Evolutionary conservation across 2,797 vertebrate genomes (phyloP).

Genomic region (Bufotes viridis): DNA sequence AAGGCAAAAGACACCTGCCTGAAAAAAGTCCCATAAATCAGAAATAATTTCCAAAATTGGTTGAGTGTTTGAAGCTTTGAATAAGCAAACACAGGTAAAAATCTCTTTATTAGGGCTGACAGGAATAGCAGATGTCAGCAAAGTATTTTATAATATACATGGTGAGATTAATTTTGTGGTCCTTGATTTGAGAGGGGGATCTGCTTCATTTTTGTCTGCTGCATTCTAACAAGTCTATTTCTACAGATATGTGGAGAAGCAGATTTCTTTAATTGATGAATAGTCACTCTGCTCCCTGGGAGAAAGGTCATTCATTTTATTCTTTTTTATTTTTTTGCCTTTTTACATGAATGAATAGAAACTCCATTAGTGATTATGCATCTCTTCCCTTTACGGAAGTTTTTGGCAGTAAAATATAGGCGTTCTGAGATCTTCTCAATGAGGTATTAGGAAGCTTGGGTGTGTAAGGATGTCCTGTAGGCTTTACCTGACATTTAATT

Average conservation of each 20-base stretch:
- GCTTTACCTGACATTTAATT: constrained; percentile 58
- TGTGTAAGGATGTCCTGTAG: constrained; percentile 60
- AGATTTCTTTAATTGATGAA: constrained; percentile 56
- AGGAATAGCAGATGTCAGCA: constrained; percentile 79
- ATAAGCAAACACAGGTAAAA: constrained; percentile 84
- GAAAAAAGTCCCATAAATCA: constrained; percentile 80
- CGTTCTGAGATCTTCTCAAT: constrained; percentile 44
- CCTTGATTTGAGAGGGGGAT: constrained; percentile 61
- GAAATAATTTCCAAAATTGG: constrained; percentile 84
- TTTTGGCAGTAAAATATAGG: constrained; percentile 60
- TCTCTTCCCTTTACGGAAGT: constrained; percentile 52
- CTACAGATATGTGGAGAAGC: background rate
- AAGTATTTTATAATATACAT: constrained; percentile 73
- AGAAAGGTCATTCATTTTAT: constrained; percentile 17
- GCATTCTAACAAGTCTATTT: constrained; percentile 67
- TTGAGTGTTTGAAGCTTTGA: constrained; percentile 78
- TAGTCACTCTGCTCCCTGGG: constrained; percentile 27
- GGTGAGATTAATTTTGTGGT: constrained; percentile 74
- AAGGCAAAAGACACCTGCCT: constrained; percentile 75
- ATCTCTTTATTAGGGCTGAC: constrained; percentile 82
- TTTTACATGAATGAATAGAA: constrained; percentile 47
- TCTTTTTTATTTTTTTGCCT: background rate
- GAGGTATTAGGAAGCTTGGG: constrained; percentile 57
- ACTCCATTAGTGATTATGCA: constrained; percentile 47
- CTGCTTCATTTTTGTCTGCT: constrained; percentile 61